phyloP scores from a whole-genome alignment of 2,113 vertebrate species.

The Chaetodon auriga region DNA sequence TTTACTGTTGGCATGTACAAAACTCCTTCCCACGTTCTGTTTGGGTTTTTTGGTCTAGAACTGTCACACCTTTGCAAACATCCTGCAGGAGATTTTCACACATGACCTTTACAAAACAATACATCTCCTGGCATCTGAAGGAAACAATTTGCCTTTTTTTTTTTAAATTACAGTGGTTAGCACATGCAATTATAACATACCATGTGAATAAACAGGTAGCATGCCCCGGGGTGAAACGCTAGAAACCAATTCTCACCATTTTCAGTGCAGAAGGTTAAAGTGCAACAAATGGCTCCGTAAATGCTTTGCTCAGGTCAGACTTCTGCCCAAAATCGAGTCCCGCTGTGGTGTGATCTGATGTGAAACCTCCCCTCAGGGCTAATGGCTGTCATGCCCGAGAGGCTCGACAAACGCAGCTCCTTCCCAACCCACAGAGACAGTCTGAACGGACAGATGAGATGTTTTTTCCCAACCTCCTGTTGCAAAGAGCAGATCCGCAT shows the following conservation, averaged over 20 bases:
- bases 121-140: background rate
- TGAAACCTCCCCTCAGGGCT: background rate
- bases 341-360: background rate
- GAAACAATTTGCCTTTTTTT: background rate
- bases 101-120: constrained; percentile 1
- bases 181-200: background rate
- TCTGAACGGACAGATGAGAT: background rate
- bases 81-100: background rate
- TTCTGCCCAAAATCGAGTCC: background rate
- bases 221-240: too few relatives aligned
- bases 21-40: background rate
- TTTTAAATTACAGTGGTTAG: background rate
- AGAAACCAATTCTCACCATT: constrained; percentile 35
- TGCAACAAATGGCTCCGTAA: background rate
- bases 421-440: background rate
- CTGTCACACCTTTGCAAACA: background rate
- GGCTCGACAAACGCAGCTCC: background rate
- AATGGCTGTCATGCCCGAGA: background rate
- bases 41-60: background rate
- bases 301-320: accelerated
- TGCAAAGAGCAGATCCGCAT: constrained; percentile 61
- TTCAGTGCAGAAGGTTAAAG: background rate
- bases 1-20: background rate
- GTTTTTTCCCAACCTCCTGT: constrained; percentile 19
- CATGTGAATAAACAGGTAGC: background rate